Conservation (phyloP, 92 coral and sea anemone genomes). For the Palythoa grandiflora region DNA sequence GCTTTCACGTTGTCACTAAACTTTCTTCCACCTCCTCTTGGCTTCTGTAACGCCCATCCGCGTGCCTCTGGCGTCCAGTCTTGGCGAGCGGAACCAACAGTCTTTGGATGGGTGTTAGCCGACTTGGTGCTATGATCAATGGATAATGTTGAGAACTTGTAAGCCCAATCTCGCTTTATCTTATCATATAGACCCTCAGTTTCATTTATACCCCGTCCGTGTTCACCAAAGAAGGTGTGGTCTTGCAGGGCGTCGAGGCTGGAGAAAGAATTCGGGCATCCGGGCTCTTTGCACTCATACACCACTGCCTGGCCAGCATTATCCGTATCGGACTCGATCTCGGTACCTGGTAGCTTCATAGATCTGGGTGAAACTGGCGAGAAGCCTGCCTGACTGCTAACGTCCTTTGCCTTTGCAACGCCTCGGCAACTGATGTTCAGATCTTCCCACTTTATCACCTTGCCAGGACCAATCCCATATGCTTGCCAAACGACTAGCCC, state of each 20-base stretch:
- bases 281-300: conserved; percentile 71
- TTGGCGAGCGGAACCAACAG: conserved; percentile 24
- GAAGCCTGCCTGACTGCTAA: conserved; percentile 54
- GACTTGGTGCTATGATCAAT: conserved; percentile 34
- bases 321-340: conserved; percentile 16
- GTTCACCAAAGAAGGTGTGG: conserved; percentile 62
- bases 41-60: conserved; percentile 65
- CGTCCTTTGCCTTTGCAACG: conserved; percentile 52
- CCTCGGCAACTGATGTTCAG: conserved; percentile 62
- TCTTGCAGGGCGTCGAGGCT: conserved; percentile 66
- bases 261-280: conserved; percentile 56
- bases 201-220: conserved; percentile 28
- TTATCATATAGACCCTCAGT: conserved; percentile 65
- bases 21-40: conserved; percentile 59
- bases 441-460: conserved; percentile 55
- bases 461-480: conserved; percentile 61
- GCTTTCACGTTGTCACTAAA: conserved; percentile 52
- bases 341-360: conserved; percentile 17
- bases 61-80: conserved; percentile 17
- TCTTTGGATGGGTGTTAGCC: conserved; percentile 42
- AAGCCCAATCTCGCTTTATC: conserved; percentile 68
- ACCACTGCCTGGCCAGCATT: conserved; percentile 32
- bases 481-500: conserved; percentile 66
- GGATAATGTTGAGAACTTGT: conserved; percentile 63
- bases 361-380: conserved; percentile 26